Conservation (phyloP, 2,113 vertebrate species). For the Labrus mixtus region DNA sequence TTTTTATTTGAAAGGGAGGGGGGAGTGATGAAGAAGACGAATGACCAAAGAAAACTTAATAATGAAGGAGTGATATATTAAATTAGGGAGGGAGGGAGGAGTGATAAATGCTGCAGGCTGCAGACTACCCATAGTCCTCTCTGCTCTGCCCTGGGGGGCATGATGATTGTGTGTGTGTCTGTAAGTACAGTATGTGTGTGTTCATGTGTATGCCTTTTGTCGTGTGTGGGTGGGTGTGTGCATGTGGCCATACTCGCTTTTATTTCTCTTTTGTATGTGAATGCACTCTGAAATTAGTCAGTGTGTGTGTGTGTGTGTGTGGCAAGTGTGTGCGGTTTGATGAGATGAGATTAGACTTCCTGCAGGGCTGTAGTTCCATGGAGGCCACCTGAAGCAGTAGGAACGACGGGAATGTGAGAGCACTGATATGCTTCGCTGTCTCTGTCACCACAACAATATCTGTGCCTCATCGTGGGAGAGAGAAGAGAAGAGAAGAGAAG, state of each 20-base stretch:
- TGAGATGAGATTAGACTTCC: conserved; percentile 74
- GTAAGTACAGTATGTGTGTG: neutral
- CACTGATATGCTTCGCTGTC: conserved; percentile 49
- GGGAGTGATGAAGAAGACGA: neutral
- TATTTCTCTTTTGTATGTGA: conserved; percentile 24
- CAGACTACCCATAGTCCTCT: conserved; percentile 48
- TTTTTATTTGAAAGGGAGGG: conserved; percentile 17
- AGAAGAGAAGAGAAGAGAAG: neutral
- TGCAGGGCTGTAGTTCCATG: conserved; percentile 43
- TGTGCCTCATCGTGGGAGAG: conserved; percentile 36
- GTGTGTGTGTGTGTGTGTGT: conserved; percentile 44
- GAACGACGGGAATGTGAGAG: conserved; percentile 74
- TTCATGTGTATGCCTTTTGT: conserved; percentile 7
- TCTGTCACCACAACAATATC: conserved; percentile 52
- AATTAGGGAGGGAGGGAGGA: conserved; percentile 32
- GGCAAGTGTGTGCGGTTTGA: conserved; percentile 23
- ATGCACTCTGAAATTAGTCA: neutral
- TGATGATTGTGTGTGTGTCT: conserved; percentile 29
- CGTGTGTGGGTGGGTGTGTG: conserved; percentile 15
- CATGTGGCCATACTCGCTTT: conserved; percentile 9
- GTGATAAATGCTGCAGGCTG: conserved; percentile 27
- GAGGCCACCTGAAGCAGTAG: conserved; percentile 72
- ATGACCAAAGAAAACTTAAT: conserved; percentile 24
- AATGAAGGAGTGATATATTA: conserved; percentile 46
- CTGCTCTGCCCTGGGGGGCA: conserved; percentile 16